phyloP scores from a whole-genome alignment of 2,113 vertebrate species.

The Phaetusa simplex region DNA sequence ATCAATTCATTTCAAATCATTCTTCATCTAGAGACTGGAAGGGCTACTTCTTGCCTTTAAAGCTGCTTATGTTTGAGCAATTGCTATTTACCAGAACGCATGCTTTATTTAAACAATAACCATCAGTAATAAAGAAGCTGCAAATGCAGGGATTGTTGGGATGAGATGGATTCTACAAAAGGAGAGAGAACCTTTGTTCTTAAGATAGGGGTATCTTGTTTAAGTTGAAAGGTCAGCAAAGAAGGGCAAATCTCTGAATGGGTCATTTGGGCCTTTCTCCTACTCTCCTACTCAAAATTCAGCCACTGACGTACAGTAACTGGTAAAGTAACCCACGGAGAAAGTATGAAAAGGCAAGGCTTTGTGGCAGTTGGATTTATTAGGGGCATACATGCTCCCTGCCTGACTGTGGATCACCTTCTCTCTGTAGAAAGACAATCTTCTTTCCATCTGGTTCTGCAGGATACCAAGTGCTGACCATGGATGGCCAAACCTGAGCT shows the following conservation, averaged over 20 bases:
- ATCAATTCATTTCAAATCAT: conserved; percentile 78
- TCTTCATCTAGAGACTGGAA: conserved; percentile 65
- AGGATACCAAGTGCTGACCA: neutral
- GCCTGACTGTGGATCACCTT: neutral
- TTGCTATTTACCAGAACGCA: conserved; percentile 48
- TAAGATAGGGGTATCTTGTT: neutral
- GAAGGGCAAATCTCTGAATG: neutral
- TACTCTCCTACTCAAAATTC: neutral
- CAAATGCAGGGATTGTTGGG: neutral
- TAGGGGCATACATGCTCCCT: neutral
- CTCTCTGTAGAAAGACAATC: neutral
- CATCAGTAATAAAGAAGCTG: conserved; percentile 30
- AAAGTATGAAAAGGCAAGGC: neutral
- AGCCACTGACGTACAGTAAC: neutral
- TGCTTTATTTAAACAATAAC: conserved; percentile 67
- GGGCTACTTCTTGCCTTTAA: conserved; percentile 50
- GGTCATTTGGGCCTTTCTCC: neutral
- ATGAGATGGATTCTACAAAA: neutral
- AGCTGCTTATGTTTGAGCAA: conserved; percentile 54
- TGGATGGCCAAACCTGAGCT: neutral
- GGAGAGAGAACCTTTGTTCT: neutral
- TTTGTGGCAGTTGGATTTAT: neutral
- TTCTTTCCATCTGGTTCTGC: neutral
- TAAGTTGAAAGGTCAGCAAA: conserved; percentile 27
- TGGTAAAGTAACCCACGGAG: neutral